These are phyloP conservation scores for Latrodectus hesperus DNA, from an alignment of 2,888 invertebrate genomes.

Conservation along the genomic window DNA sequence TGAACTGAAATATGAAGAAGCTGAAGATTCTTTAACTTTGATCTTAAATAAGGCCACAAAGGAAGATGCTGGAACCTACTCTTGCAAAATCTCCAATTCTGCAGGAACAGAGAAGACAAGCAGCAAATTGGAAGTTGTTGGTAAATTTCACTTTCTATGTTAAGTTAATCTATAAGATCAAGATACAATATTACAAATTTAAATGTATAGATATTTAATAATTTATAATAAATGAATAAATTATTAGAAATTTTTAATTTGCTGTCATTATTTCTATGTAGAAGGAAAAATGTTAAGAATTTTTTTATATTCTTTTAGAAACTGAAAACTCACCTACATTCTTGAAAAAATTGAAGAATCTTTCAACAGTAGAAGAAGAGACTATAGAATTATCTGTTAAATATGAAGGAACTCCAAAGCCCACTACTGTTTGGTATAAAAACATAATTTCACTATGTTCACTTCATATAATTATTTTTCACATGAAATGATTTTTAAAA, in stretches of 20 bases:
- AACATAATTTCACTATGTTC: too few relatives aligned
- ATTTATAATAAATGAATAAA: too few relatives aligned
- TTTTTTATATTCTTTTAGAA: constrained; percentile 76
- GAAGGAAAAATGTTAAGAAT: not conserved
- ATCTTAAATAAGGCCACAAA: constrained; percentile 89
- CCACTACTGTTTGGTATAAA: constrained; percentile 86
- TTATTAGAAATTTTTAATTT: too few relatives aligned
- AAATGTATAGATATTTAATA: not conserved
- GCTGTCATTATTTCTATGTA: too few relatives aligned
- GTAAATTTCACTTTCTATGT: constrained; percentile 9
- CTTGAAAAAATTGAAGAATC: constrained; percentile 82
- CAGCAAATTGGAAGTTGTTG: constrained; percentile 74
- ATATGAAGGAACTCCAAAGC: constrained; percentile 89
- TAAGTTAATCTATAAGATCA: not conserved
- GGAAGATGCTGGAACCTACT: constrained; percentile 88
- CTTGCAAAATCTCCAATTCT: constrained; percentile 64
- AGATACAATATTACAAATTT: not conserved
- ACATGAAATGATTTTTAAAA: too few relatives aligned
- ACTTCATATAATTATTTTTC: too few relatives aligned
- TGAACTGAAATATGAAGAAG: constrained; percentile 82
- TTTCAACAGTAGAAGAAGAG: constrained; percentile 87
- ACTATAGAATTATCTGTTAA: constrained; percentile 89
- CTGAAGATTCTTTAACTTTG: constrained; percentile 89
- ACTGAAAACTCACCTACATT: constrained; percentile 78
- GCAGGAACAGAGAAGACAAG: constrained; percentile 62